phyloP scores from a whole-genome alignment of 2,797 vertebrate genomes.

The Danio tinwini region DNA sequence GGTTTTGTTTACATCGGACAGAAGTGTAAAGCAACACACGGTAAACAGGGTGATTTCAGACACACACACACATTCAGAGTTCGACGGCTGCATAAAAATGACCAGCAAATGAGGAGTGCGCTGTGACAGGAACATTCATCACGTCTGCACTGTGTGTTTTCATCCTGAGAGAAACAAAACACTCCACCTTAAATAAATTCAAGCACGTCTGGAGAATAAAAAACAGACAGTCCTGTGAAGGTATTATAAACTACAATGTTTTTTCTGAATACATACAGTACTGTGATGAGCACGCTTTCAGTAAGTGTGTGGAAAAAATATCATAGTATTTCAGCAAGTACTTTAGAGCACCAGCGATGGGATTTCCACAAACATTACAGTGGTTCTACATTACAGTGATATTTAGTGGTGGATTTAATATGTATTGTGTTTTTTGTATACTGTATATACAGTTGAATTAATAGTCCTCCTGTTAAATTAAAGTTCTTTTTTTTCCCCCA shows the following conservation, averaged over 20 bases:
- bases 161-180: constrained; percentile 32
- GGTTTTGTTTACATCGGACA: not conserved
- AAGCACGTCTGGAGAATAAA: not conserved
- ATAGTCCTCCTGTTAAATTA: too few species aligned
- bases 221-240: not conserved
- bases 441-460: too few species aligned
- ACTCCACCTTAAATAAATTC: constrained; percentile 20
- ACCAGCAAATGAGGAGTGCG: constrained; percentile 51
- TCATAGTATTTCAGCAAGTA: not conserved
- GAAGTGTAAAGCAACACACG: not conserved
- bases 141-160: constrained; percentile 30
- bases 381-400: not conserved
- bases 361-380: not conserved
- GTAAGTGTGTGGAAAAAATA: not conserved
- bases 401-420: not conserved
- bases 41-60: constrained; percentile 38
- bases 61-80: constrained; percentile 16
- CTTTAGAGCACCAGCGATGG: not conserved
- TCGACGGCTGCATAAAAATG: constrained; percentile 35
- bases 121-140: constrained; percentile 55
- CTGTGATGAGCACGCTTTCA: not conserved
- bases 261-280: not conserved
- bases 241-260: too few species aligned
- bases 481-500: too few species aligned
- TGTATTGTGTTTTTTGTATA: not conserved